Evolutionary conservation across 2,888 invertebrate species (phyloP), one percentile per base, ranked within the genome.

Genomic region (Callyntrura sp.): DNA sequence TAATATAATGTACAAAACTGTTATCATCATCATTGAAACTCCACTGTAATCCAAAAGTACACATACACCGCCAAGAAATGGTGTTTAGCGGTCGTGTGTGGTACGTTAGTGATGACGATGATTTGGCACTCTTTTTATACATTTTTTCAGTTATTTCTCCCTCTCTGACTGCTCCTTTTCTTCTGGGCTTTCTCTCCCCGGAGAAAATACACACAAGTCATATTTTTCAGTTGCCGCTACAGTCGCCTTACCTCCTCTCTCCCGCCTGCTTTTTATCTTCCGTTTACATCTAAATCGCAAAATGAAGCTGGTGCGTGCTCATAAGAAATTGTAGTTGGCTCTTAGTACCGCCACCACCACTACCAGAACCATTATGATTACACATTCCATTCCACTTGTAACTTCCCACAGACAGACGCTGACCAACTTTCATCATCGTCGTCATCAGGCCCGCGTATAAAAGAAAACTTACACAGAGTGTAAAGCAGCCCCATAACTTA

Each of bases 201-300:
- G 55, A 57, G 51, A 83, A 83, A 83, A 28, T 45, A 45, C 62
- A 45, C 62, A 73, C 23, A 51, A 70, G 85, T 86, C 76, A 79
- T 86, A 86, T 86, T 78, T 86, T 51, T 79, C 12, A 51, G 62
- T 79, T 78, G 51, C 57, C 55, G 55, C 55, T 55, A 55, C 78
- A 55, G 28, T 25, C 55, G 57, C 28, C 28, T 78, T 12, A 28
- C 70, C 70, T 55, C 43, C 70, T 11, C 23, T 11, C 23, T 65
- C 70, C 78, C 78, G 25, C 78, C 78, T 78, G 17, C 14, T 28
- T 68, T 78, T 86, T 86, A 86, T 86, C 86, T 78, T n/a, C 25
- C n/a, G 20, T 86, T 86, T 51, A 79, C 86, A 86, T 86, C 86
- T 86, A 86, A 86, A 86, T 78, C 86, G 78, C 51, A 45, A 65